Conservation (phyloP, 2,113 vertebrate species). For the Sinocyclocheilus anshuiensis region DNA sequence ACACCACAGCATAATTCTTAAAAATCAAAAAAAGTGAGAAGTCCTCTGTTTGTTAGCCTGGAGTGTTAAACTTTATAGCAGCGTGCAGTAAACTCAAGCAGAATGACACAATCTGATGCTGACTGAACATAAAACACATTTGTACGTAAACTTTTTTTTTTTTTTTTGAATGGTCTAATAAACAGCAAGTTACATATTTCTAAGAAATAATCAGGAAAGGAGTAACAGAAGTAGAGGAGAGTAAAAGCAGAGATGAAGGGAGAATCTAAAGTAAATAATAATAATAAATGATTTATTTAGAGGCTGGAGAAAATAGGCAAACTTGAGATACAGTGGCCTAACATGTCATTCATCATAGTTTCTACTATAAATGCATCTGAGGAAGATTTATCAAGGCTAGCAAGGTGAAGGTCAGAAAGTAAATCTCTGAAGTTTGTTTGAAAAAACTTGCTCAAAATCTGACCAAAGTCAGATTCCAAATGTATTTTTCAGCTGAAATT, state of each 20-base stretch:
- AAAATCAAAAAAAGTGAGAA: conserved; percentile 10
- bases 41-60: neutral
- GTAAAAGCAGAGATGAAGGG: neutral
- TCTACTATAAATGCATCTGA: too few species aligned
- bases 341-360: too few species aligned
- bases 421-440: too few species aligned
- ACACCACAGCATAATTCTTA: conserved; percentile 10
- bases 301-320: too few species aligned
- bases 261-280: neutral
- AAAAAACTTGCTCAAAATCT: too few species aligned
- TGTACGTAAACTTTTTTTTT: neutral
- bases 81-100: neutral
- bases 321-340: too few species aligned
- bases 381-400: too few species aligned
- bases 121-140: neutral
- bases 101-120: neutral
- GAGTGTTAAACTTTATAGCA: neutral
- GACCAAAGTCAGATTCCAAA: too few species aligned
- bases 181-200: neutral
- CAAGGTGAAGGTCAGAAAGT: too few species aligned
- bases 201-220: neutral
- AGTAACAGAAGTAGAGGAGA: neutral
- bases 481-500: too few species aligned
- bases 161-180: neutral
- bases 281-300: too few species aligned